phyloP scores from a whole-genome alignment of 2,888 invertebrate genomes.

The Hoplodrina ambigua region DNA sequence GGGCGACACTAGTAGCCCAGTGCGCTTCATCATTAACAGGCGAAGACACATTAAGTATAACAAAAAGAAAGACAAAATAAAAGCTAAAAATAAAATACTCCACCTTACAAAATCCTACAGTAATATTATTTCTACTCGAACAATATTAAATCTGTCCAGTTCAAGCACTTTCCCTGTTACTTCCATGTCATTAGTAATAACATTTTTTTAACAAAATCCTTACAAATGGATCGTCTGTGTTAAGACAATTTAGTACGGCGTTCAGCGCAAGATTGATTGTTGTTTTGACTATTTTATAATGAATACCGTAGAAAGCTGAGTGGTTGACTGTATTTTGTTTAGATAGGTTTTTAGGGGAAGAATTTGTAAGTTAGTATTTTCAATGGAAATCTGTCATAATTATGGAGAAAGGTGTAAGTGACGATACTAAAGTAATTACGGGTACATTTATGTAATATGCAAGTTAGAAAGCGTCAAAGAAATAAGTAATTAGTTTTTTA shows the following conservation, averaged over 20 bases:
- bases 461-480: too few species aligned
- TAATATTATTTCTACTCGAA: conserved; percentile 27
- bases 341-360: conserved; percentile 4
- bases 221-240: conserved; percentile 81
- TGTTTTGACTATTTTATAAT: conserved; percentile 77
- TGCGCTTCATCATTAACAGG: not conserved
- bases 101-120: not conserved
- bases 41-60: not conserved
- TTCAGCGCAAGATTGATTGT: conserved; percentile 79
- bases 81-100: not conserved
- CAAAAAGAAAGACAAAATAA: not conserved
- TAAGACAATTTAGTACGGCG: conserved; percentile 80
- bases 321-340: conserved; percentile 28
- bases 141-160: conserved; percentile 69
- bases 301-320: conserved; percentile 71
- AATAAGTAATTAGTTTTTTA: too few species aligned
- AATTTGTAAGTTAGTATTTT: not conserved
- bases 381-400: not conserved
- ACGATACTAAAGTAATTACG: not conserved
- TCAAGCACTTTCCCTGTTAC: conserved; percentile 74
- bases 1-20: too few species aligned
- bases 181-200: conserved; percentile 81
- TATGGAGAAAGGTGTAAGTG: too few species aligned
- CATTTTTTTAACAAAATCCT: conserved; percentile 76
- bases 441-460: too few species aligned